These are phyloP conservation scores for Omphaloscelis lunosa DNA, from an alignment of 2,888 invertebrate genomes.

Conservation along the genomic window DNA sequence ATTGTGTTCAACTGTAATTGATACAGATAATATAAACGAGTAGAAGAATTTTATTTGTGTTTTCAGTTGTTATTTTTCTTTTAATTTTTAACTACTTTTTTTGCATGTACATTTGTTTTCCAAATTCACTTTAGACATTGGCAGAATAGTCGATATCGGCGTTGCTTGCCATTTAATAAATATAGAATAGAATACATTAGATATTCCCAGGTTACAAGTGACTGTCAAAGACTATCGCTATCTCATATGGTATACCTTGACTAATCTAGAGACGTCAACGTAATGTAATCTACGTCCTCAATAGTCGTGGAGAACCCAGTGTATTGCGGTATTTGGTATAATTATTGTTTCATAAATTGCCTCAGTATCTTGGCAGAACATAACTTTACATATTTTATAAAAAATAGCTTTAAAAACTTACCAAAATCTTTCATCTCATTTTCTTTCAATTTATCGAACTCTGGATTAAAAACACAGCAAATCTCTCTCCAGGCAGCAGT, in stretches of 20 bases:
- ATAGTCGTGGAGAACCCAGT: background rate
- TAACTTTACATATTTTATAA: background rate
- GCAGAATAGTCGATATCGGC: too few species aligned
- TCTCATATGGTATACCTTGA: background rate
- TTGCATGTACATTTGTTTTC: too few species aligned
- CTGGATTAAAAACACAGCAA: slow-evolving; percentile 37
- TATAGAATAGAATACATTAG: too few species aligned
- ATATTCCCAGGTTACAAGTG: background rate
- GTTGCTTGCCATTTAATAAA: too few species aligned
- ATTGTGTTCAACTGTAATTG: too few species aligned
- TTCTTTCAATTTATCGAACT: slow-evolving; percentile 31
- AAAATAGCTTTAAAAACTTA: slow-evolving; percentile 2
- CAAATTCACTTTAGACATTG: too few species aligned
- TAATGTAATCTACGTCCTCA: background rate
- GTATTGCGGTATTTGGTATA: background rate
- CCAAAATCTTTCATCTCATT: slow-evolving; percentile 36
- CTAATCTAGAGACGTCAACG: too few species aligned
- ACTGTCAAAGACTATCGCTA: background rate
- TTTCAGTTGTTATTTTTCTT: too few species aligned
- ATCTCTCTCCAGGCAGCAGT: slow-evolving; percentile 50
- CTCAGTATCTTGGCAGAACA: too few species aligned
- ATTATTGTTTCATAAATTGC: background rate
- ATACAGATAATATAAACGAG: too few species aligned
- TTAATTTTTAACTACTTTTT: too few species aligned
- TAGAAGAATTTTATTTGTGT: too few species aligned